A percentile compares a stretch with the other conserved stretches of the same genome.
Evolutionary conservation across 2,888 invertebrate species (phyloP).

Genomic region (Drosophila tanythrix): DNA sequence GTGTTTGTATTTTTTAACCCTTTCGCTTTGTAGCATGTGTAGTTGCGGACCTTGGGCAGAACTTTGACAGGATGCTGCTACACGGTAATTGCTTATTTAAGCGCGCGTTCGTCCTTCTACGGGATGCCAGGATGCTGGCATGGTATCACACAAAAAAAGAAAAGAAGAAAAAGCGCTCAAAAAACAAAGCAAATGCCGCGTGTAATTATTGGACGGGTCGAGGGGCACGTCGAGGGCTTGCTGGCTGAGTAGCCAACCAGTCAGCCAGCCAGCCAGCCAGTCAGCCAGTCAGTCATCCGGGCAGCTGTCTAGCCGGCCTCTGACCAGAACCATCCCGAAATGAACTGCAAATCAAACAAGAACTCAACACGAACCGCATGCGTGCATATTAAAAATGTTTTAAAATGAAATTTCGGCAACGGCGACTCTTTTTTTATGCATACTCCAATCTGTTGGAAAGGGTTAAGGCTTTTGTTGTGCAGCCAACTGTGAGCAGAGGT

Average conservation of each 20-base stretch:
- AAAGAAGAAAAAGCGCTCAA: constrained; percentile 30
- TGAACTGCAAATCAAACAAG: constrained; percentile 72
- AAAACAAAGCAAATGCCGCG: constrained; percentile 76
- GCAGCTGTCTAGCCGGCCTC: constrained; percentile 68
- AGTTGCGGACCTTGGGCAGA: constrained; percentile 67
- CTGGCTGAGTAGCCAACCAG: constrained; percentile 41
- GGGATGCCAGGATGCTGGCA: constrained; percentile 63
- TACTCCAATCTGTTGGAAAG: constrained; percentile 36
- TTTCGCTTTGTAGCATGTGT: constrained; percentile 51
- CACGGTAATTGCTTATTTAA: constrained; percentile 81
- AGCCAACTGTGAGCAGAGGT: constrained; percentile 67
- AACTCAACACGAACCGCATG: constrained; percentile 59
- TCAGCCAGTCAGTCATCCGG: constrained; percentile 34
- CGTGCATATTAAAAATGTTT: constrained; percentile 78
- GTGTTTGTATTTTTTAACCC: constrained; percentile 52
- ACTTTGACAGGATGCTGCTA: constrained; percentile 76
- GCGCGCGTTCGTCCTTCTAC: constrained; percentile 77
- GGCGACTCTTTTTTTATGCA: constrained; percentile 27
- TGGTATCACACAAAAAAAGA: constrained; percentile 26
- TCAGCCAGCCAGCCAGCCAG: constrained; percentile 16
- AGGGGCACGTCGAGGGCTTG: constrained; percentile 23
- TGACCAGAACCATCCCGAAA: constrained; percentile 57
- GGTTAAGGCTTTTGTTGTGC: constrained; percentile 73
- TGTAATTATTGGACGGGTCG: constrained; percentile 73
- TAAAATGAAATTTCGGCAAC: constrained; percentile 48